phyloP scores from a whole-genome alignment of 2,113 vertebrate species.

The Dicrurus megarhynchus region DNA sequence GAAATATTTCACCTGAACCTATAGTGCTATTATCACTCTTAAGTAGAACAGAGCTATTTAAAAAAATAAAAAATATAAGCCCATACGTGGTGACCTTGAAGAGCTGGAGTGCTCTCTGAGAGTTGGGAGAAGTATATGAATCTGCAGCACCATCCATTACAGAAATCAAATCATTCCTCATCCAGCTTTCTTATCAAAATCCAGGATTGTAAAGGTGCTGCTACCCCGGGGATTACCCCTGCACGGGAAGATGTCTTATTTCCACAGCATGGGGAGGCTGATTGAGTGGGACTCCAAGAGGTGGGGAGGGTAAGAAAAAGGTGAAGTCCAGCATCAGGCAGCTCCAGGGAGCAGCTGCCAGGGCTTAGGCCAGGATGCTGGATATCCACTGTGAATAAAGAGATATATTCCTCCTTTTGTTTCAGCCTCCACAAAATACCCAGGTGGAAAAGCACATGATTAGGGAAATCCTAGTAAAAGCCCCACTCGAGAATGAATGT shows the following conservation, averaged over 20 bases:
- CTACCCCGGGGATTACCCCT: not conserved
- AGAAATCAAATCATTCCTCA: slow-evolving; percentile 12
- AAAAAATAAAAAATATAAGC: slow-evolving; percentile 62
- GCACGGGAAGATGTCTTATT: not conserved
- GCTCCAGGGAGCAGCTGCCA: not conserved
- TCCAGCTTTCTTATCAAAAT: not conserved
- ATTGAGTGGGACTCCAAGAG: not conserved
- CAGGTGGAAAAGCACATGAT: not conserved
- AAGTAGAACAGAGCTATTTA: slow-evolving; percentile 57
- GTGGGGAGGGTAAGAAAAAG: not conserved
- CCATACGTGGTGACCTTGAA: slow-evolving; percentile 70
- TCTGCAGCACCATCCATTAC: not conserved
- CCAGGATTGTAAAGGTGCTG: not conserved
- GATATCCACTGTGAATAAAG: not conserved
- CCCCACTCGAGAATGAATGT: not conserved
- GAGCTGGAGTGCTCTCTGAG: not conserved
- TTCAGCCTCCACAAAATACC: not conserved
- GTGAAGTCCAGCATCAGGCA: not conserved
- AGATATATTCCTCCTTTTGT: not conserved
- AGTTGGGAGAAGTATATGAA: slow-evolving; percentile 2
- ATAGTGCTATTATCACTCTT: slow-evolving; percentile 55
- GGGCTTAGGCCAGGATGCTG: not conserved
- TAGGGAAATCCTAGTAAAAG: not conserved
- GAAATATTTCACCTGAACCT: slow-evolving; percentile 79
- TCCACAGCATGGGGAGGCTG: not conserved